phyloP scores from a whole-genome alignment of 2,888 invertebrate species.

The Leptinotarsa tumamoca region DNA sequence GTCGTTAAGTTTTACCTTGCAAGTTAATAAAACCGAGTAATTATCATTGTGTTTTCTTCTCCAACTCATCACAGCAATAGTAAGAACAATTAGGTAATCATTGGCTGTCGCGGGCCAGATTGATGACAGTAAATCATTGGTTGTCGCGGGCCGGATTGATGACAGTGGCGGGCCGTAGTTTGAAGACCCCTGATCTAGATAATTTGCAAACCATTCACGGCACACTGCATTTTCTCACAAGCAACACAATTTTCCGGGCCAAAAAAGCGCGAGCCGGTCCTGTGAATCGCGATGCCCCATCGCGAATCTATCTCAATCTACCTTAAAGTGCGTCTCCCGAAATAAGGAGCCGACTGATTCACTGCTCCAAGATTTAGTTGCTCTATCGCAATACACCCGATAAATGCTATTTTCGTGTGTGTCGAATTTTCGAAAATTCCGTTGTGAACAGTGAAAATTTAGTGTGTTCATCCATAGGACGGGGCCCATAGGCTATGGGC shows the following conservation, averaged over 20 bases:
- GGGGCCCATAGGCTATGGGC: slow-evolving; percentile 57
- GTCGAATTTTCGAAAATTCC: slow-evolving; percentile 17
- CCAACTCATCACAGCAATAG: no score
- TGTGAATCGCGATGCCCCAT: slow-evolving; percentile 22
- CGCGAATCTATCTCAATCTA: slow-evolving; percentile 41
- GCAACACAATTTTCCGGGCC: background rate
- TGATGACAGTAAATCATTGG: no score
- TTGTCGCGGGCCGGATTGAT: no score
- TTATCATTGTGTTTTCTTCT: no score
- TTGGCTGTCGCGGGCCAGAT: no score
- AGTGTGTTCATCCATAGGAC: slow-evolving; percentile 31
- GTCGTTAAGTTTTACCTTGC: no score
- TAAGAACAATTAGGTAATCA: no score
- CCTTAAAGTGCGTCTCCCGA: slow-evolving; percentile 61
- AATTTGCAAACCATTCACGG: no score
- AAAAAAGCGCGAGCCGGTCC: slow-evolving; percentile 5
- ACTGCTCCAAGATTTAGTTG: slow-evolving; percentile 27
- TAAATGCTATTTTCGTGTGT: slow-evolving; percentile 12
- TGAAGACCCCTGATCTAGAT: no score
- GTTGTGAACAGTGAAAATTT: slow-evolving; percentile 13
- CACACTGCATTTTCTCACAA: no score
- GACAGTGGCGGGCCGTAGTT: no score
- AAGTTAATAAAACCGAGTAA: no score
- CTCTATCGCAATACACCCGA: slow-evolving; percentile 21
- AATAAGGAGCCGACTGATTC: slow-evolving; percentile 56